Base-by-base conservation (phyloP, 2,113 vertebrate genomes). In the Gopherus evgoodei region DNA sequence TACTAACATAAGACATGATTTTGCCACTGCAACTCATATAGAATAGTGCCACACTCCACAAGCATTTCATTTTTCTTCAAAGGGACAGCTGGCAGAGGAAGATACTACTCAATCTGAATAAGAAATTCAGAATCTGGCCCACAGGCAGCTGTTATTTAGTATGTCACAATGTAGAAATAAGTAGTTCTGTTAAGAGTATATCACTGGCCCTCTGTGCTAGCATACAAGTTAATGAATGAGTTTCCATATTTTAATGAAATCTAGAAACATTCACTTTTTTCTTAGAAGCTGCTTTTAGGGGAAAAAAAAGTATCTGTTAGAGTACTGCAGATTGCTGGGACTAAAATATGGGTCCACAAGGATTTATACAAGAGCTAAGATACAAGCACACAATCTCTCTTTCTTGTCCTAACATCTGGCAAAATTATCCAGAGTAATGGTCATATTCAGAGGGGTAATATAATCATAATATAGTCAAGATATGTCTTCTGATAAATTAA, bases 401-500 rank as follows among this genome's bases (percentile, higher is more conserved):
- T 65, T 92, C 90, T 54, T 2, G 49, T 89, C 31, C 56, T 89
- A 50, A 9, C 25, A 53, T 42, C 27, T 69, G 82, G 5, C 5
- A 56, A 80, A 56, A 38, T 11, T 35, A 72, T 78, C 24, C 1
- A 90, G 83, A 90, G 27, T 4, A 69, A 75, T 27, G 2, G 79
- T 92, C 3, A 76, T 86, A 38, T 49, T 5, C 0, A 49, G 76
- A 54, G 35, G 22, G n/a, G n/a, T 42, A 59, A 38, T 54, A 27
- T 38, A 59, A 19, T 17, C 2, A 10, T n/a, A 52, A 81, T 6
- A 12, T 19, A 85, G 56, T n/a, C 24, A n/a, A 24, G 1, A 2
- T 11, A 2, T 29, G 16, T 87, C 80, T 93, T 49, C 4, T 29
- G 96, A 91, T 59, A 65, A 89, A 91, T 93, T 87, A 89, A 91